Base-by-base conservation (phyloP, 2,888 invertebrate genomes). In the Tetragnatha montana region DNA sequence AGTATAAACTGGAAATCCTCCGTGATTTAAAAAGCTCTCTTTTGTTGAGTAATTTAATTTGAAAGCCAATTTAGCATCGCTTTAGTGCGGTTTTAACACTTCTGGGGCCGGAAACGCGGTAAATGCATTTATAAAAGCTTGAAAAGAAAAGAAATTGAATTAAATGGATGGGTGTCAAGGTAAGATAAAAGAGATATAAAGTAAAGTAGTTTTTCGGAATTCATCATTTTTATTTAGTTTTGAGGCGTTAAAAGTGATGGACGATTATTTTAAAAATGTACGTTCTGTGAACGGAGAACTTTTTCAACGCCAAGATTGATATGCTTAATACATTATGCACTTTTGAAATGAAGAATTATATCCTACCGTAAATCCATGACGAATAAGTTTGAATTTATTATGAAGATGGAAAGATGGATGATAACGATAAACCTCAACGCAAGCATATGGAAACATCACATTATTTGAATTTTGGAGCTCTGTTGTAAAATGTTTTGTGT, bases 21-120 rank as follows among this genome's bases (percentile, higher is more conserved):
- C 21, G 50, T 50, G 22, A 73, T 81, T 81, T 51, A 73, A 81
- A 73, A 71, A 75, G 76, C 50, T 19, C 17, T 73, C 22, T 71
- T 81, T 81, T 81, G 81, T 51, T 49, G 50, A 81, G 73, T 81
- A 73, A 81, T 81, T 73, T 81, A 81, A 81, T 81, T 73, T 81
- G 12, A 7, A 19, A 73, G 73, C n/a, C 81, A 81, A 73, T 81
- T 81, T 73, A 81, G 49, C 7, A 51, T 14, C 22, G 51, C n/a
- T 81, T 81, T 50, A 49, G 21, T 71, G 81, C 0, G 73, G 73
- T 51, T 81, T 73, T 81, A 50, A 17, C 17, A 22, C 50, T 21
- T 12, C 14, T 73, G n/a, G 14, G 49, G 1, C 47, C 22, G 19
- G 51, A 22, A 71, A 17, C 50, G 19, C 19, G 8, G 50, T 17